Percentiles rank a stretch among this genome's conserved stretches.
These are phyloP conservation scores for Pseudeuparius sepicola DNA, from an alignment of 2,888 invertebrate genomes.

Conservation along the genomic window DNA sequence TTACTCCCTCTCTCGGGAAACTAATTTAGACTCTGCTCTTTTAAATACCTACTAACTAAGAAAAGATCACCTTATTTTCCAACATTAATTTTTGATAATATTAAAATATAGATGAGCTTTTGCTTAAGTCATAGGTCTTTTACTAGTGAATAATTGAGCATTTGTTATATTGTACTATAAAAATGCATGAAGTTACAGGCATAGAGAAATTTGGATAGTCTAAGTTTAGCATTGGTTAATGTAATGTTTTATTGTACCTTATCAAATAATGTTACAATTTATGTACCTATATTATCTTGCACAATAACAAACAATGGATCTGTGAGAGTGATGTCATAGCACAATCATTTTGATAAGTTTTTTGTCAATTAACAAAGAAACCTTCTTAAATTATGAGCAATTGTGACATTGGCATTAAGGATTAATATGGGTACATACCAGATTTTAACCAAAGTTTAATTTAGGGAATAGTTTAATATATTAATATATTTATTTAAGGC, in stretches of 20 bases:
- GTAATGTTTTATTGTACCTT: conserved; percentile 31
- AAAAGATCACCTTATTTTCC: conserved; percentile 25
- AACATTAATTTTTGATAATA: conserved; percentile 28
- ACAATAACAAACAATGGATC: no score
- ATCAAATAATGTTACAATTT: conserved; percentile 23
- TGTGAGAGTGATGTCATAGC: conserved; percentile 21
- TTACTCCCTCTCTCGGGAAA: no score
- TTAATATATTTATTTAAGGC: conserved; percentile 32
- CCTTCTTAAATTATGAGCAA: no score
- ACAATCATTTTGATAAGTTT: conserved; percentile 22
- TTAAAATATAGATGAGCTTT: conserved; percentile 31
- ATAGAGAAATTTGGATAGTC: conserved; percentile 21
- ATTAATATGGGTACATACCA: conserved; percentile 34
- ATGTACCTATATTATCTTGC: conserved; percentile 31
- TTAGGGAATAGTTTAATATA: conserved; percentile 31
- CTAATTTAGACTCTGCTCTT: no score
- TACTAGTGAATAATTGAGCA: conserved; percentile 30
- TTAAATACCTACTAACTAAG: no score
- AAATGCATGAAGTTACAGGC: conserved; percentile 30
- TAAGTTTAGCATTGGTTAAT: conserved; percentile 22
- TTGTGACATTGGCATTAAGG: no score
- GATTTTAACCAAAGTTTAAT: conserved; percentile 37
- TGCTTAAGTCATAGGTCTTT: conserved; percentile 31
- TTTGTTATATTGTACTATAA: conserved; percentile 37
- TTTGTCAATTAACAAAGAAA: conserved; percentile 15